These are phyloP conservation scores for Leucoraja ocellata DNA, from an alignment of 2,797 vertebrate species.

Conservation along the genomic window DNA sequence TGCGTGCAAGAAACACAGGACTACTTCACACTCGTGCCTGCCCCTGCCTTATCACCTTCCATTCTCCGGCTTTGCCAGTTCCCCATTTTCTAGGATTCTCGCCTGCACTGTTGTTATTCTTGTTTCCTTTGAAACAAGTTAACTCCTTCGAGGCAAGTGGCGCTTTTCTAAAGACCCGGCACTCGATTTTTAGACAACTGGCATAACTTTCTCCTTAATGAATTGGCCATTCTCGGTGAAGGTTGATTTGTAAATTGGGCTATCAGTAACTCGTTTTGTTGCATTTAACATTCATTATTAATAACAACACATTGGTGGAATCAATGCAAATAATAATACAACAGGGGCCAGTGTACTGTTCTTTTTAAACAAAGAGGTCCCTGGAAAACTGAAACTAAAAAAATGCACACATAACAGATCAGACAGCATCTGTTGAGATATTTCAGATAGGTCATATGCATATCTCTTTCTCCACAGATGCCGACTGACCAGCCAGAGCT, in stretches of 20 bases:
- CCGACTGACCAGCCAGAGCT: neutral
- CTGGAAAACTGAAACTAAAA: neutral
- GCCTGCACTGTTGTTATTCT: neutral
- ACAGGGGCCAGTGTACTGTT: neutral
- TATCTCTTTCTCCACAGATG: neutral
- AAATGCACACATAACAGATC: neutral
- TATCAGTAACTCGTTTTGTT: slow-evolving; percentile 23
- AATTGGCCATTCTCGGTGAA: neutral
- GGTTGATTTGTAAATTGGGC: slow-evolving; percentile 25
- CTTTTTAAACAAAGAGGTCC: neutral
- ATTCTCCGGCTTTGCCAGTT: slow-evolving; percentile 15
- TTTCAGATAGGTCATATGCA: too few relatives aligned
- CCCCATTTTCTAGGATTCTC: neutral
- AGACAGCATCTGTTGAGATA: too few relatives aligned
- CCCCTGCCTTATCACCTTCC: neutral
- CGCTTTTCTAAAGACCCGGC: neutral
- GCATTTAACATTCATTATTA: neutral
- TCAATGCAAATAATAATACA: neutral
- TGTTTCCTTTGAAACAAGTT: neutral
- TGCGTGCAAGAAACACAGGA: too few relatives aligned
- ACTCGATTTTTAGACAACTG: neutral
- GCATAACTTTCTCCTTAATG: neutral
- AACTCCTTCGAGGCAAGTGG: slow-evolving; percentile 1
- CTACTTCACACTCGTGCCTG: neutral
- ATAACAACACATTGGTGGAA: neutral